These are phyloP conservation scores for Synergus gifuensis DNA, from an alignment of 2,888 invertebrate species.

Conservation along the genomic window DNA sequence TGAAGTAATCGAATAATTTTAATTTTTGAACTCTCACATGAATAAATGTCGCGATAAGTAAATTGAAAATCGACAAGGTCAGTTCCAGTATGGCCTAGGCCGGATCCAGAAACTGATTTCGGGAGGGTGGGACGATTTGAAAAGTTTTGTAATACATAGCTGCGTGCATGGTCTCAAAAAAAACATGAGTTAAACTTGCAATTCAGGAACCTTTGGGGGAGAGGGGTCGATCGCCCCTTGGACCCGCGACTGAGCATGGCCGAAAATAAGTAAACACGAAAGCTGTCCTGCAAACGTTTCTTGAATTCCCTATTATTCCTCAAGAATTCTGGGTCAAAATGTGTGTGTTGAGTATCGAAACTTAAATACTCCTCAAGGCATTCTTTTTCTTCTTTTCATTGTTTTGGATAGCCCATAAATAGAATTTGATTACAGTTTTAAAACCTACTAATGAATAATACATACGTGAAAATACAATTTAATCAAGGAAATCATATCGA, in stretches of 20 bases:
- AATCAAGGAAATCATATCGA: too few species aligned
- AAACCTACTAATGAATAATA: background rate
- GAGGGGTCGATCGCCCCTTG: too few species aligned
- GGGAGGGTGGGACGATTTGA: too few species aligned
- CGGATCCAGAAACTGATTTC: too few species aligned
- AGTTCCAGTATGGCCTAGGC: too few species aligned
- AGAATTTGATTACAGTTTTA: background rate
- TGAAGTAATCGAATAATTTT: too few species aligned
- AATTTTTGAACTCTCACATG: too few species aligned
- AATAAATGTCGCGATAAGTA: background rate
- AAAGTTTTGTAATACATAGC: too few species aligned
- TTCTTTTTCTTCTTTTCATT: background rate
- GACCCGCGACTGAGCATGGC: background rate
- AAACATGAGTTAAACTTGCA: too few species aligned
- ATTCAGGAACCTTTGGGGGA: too few species aligned
- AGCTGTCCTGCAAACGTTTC: background rate
- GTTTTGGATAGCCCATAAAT: background rate
- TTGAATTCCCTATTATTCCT: background rate
- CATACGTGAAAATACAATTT: background rate
- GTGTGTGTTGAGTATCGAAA: background rate
- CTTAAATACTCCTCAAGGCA: too few species aligned
- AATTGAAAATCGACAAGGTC: constrained; percentile 3
- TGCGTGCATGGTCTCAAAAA: too few species aligned
- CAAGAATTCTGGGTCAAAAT: background rate
- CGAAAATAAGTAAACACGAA: background rate